Evolutionary conservation across 2,888 invertebrate genomes (phyloP).

Genomic region (Epiblema foenella): DNA sequence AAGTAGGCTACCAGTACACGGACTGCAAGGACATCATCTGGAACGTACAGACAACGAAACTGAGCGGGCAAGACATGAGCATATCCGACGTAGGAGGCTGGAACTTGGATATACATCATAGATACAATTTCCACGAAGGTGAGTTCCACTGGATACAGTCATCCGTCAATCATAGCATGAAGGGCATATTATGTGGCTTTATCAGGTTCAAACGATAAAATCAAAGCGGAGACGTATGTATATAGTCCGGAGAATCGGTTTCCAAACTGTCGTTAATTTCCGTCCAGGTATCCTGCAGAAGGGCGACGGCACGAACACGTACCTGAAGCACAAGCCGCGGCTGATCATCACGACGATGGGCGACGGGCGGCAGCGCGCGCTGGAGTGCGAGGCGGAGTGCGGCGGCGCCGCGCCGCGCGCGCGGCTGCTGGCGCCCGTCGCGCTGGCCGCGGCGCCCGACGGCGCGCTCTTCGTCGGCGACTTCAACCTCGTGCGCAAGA

Average conservation of each 20-base stretch:
- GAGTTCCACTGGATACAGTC: slow-evolving; percentile 44
- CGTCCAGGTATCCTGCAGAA: slow-evolving; percentile 95
- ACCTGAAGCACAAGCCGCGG: slow-evolving; percentile 95
- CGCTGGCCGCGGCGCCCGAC: slow-evolving; percentile 95
- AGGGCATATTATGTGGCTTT: too few relatives aligned
- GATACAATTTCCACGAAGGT: slow-evolving; percentile 99
- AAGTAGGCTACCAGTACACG: slow-evolving; percentile 98
- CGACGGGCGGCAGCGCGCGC: slow-evolving; percentile 94
- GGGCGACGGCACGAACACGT: slow-evolving; percentile 98
- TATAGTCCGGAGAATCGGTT: too few relatives aligned
- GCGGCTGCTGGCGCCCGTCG: slow-evolving; percentile 95
- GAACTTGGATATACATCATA: slow-evolving; percentile 98
- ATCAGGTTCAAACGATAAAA: too few relatives aligned
- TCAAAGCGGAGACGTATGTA: too few relatives aligned
- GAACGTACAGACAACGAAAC: slow-evolving; percentile 97
- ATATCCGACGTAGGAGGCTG: slow-evolving; percentile 98
- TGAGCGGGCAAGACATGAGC: slow-evolving; percentile 98
- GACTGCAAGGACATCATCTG: slow-evolving; percentile 97
- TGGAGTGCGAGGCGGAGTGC: slow-evolving; percentile 91
- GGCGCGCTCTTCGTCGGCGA: slow-evolving; percentile 98
- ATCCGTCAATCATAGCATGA: too few relatives aligned
- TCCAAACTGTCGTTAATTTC: not conserved
- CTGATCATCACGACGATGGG: slow-evolving; percentile 96
- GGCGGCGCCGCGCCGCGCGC: slow-evolving; percentile 92
- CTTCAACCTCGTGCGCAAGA: slow-evolving; percentile 95